Evolutionary conservation across 2,113 vertebrate species (phyloP).

Genomic region (Petromus typicus): DNA sequence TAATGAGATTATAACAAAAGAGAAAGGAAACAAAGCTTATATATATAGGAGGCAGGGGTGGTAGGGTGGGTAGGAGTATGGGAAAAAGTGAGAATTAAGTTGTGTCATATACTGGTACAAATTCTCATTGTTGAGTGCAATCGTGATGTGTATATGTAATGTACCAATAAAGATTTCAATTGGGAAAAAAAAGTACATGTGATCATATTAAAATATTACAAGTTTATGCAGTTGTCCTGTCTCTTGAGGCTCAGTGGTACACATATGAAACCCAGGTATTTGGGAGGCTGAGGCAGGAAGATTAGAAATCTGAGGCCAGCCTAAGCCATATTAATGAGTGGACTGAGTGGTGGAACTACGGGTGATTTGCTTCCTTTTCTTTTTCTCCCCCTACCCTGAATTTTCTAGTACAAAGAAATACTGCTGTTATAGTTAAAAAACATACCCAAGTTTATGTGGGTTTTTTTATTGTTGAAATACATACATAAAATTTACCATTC

Average conservation of each 20-base stretch:
- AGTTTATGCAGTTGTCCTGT: not conserved
- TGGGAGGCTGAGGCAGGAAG: not conserved
- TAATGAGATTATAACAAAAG: no score
- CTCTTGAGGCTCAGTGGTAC: not conserved
- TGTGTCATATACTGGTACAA: no score
- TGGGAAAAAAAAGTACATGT: conserved; percentile 47
- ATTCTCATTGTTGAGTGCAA: no score
- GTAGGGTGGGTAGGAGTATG: no score
- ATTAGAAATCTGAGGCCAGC: not conserved
- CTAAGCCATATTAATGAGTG: not conserved
- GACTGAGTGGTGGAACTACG: not conserved
- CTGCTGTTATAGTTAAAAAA: conserved; percentile 40
- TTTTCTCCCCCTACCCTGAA: not conserved
- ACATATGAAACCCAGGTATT: not conserved
- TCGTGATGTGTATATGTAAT: no score
- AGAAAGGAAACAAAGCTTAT: no score
- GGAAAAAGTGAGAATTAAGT: no score
- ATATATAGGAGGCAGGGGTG: no score
- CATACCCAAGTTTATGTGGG: not conserved
- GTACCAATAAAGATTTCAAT: no score
- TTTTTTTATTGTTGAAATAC: not conserved
- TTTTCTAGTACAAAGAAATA: conserved; percentile 36
- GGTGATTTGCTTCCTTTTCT: not conserved
- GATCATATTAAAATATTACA: conserved; percentile 29
- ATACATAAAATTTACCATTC: not conserved